Evolutionary conservation across 2,113 vertebrate genomes (phyloP).

Genomic region (Glareola pratincola): DNA sequence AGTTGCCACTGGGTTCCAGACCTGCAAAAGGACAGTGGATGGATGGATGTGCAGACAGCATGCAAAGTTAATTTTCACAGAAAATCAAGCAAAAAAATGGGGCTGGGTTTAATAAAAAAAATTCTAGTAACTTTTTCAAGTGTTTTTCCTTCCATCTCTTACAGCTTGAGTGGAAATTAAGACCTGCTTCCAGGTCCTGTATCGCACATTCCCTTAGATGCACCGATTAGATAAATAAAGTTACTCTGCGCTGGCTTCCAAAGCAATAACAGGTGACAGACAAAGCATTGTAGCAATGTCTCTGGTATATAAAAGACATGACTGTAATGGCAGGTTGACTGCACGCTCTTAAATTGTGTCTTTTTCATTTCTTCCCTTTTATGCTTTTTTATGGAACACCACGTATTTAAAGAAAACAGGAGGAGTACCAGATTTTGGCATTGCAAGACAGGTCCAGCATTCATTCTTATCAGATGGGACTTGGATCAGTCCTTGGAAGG

Average conservation of each 20-base stretch:
- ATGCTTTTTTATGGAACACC: neutral
- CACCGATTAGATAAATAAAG: neutral
- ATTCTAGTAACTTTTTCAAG: neutral
- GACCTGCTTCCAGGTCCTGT: neutral
- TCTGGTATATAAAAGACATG: neutral
- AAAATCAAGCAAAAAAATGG: neutral
- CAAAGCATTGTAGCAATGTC: neutral
- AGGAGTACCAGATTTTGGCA: neutral
- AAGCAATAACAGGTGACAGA: neutral
- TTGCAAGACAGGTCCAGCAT: neutral
- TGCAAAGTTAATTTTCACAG: neutral
- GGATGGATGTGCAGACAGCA: neutral
- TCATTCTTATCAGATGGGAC: slow-evolving; percentile 1
- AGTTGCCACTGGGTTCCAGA: neutral
- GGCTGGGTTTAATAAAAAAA: neutral
- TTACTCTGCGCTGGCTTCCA: neutral
- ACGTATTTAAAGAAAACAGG: neutral
- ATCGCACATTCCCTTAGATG: neutral
- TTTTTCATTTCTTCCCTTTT: neutral
- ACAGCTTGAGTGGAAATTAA: neutral
- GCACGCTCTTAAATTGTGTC: neutral
- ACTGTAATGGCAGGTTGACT: neutral
- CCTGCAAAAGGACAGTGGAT: neutral
- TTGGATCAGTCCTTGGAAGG: neutral
- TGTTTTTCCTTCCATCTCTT: neutral